A percentile compares a stretch with the other conserved stretches of the same genome.
Evolutionary conservation across 2,113 vertebrate genomes (phyloP).

Genomic region (Alligator mississippiensis): DNA sequence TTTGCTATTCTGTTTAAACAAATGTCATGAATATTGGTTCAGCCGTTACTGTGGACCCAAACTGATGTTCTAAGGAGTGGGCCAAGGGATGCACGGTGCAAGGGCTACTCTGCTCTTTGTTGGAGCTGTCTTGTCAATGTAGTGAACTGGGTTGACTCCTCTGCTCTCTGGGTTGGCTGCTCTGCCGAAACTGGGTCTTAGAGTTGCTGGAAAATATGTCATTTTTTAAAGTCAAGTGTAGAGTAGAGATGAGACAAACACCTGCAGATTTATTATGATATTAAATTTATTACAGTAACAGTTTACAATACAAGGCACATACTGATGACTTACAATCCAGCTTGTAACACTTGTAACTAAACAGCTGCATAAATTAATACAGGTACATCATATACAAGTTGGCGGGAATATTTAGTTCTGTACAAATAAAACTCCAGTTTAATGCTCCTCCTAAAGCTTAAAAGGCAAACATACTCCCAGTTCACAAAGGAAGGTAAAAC

Average conservation of each 20-base stretch:
- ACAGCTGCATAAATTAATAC: conserved; percentile 74
- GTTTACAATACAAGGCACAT: conserved; percentile 79
- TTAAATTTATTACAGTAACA: conserved; percentile 77
- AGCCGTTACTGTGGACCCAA: not conserved
- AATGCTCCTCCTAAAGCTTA: conserved; percentile 50
- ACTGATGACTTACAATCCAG: conserved; percentile 72
- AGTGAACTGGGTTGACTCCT: not conserved
- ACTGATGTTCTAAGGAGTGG: not conserved
- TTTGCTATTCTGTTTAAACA: conserved; percentile 30
- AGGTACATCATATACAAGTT: conserved; percentile 60
- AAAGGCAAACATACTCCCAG: conserved; percentile 53
- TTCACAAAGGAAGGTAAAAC: not conserved
- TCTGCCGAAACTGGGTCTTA: not conserved
- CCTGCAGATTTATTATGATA: conserved; percentile 62
- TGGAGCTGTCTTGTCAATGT: not conserved
- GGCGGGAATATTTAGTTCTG: conserved; percentile 64
- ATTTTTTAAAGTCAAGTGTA: not conserved
- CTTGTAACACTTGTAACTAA: conserved; percentile 76
- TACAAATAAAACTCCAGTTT: conserved; percentile 74
- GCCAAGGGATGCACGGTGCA: not conserved
- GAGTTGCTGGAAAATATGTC: not conserved
- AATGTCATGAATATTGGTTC: not conserved
- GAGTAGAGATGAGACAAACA: not conserved
- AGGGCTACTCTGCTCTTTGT: conserved; percentile 1
- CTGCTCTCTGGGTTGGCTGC: not conserved